Conservation (phyloP, 2,113 vertebrate species). For the Ammodytes marinus region DNA sequence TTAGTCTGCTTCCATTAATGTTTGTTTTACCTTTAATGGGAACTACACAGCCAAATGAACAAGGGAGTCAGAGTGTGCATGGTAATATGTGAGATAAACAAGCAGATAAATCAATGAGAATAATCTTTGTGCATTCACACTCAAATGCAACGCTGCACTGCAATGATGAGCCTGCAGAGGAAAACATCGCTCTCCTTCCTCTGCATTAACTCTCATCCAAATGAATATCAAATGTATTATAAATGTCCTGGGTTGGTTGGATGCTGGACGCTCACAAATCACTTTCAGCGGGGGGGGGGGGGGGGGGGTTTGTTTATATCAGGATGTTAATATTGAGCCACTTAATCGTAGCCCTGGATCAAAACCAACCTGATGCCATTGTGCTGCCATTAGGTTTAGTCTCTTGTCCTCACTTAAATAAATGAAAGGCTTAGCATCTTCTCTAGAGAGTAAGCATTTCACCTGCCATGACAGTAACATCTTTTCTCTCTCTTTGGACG, state of each 20-base stretch:
- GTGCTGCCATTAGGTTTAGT: background rate
- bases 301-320: slow-evolving; percentile 35
- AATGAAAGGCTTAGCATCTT: background rate
- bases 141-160: slow-evolving; percentile 11
- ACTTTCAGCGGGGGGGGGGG: slow-evolving; percentile 33
- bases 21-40: background rate
- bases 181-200: slow-evolving; percentile 41
- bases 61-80: background rate
- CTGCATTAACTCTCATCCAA: slow-evolving; percentile 57
- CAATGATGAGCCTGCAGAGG: slow-evolving; percentile 26
- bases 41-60: background rate
- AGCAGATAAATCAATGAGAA: slow-evolving; percentile 37
- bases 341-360: slow-evolving; percentile 28
- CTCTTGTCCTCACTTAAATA: background rate
- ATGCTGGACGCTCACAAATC: slow-evolving; percentile 38
- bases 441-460: slow-evolving; percentile 50
- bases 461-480: slow-evolving; percentile 22
- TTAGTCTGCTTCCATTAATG: background rate
- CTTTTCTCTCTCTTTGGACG: slow-evolving; percentile 16
- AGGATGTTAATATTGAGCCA: slow-evolving; percentile 31
- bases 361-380: slow-evolving; percentile 6
- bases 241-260: slow-evolving; percentile 45
- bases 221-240: slow-evolving; percentile 53
- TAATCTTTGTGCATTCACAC: slow-evolving; percentile 45
- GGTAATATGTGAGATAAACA: slow-evolving; percentile 11